phyloP scores from a whole-genome alignment of 1,140 invertebrate genomes.

The Hypsibius dujardini region DNA sequence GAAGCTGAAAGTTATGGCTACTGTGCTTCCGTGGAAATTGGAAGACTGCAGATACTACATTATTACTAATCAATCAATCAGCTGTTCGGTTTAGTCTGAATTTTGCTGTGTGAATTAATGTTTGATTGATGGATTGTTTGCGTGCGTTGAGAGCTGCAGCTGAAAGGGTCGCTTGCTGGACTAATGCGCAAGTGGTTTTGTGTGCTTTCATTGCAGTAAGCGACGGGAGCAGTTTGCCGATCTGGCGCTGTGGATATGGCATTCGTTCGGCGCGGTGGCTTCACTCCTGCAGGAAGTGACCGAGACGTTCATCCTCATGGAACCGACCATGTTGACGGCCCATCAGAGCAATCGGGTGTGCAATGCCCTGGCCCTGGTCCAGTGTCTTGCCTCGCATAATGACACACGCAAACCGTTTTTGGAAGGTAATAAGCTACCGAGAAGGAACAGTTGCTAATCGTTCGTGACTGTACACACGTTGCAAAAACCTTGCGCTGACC shows the following conservation, averaged over 20 bases:
- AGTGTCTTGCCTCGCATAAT: constrained; percentile 97
- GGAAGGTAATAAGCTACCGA: constrained; percentile 36
- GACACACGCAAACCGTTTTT: constrained; percentile 86
- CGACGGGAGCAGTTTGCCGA: constrained; percentile 91
- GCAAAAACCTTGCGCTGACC: no score
- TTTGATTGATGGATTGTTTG: no score
- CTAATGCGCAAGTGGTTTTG: not conserved
- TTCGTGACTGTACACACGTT: no score
- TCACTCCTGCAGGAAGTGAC: constrained; percentile 77
- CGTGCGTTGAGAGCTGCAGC: no score
- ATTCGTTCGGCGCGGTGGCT: constrained; percentile 92
- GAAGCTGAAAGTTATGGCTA: no score
- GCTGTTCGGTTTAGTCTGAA: no score
- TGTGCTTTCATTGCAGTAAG: constrained; percentile 47
- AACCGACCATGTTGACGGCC: constrained; percentile 76
- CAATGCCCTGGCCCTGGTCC: constrained; percentile 86
- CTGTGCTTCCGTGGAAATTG: no score
- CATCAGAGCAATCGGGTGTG: constrained; percentile 73
- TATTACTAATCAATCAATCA: no score
- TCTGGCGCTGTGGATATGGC: constrained; percentile 90
- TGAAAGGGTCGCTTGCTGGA: no score
- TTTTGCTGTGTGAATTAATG: no score
- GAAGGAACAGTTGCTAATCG: no score
- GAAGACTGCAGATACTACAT: no score
- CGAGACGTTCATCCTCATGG: constrained; percentile 87